Conservation (phyloP, 1,140 invertebrate genomes). For the Drosophila mayri region DNA sequence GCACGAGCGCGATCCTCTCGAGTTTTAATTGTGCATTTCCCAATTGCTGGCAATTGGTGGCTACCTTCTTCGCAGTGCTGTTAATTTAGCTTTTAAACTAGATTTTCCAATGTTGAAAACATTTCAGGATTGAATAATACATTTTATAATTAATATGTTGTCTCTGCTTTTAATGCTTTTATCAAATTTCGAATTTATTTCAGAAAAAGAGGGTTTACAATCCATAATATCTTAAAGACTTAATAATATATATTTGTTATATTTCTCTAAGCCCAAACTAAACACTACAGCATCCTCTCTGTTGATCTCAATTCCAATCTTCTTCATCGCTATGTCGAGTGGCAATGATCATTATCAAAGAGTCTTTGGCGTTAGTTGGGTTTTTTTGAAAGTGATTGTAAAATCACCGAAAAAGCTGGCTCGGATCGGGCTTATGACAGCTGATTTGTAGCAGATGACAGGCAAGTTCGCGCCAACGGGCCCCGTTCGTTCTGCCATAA, state of each 20-base stretch:
- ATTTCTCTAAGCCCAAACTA: background rate
- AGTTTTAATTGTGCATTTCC: constrained; percentile 70
- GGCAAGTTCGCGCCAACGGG: constrained; percentile 75
- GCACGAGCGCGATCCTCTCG: constrained; percentile 23
- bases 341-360: constrained; percentile 73
- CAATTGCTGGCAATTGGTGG: constrained; percentile 47
- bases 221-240: background rate
- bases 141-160: background rate
- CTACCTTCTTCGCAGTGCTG: constrained; percentile 31
- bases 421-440: constrained; percentile 70
- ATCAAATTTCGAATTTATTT: no score
- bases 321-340: constrained; percentile 19
- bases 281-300: constrained; percentile 25
- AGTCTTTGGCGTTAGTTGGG: constrained; percentile 40
- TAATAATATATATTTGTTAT: background rate
- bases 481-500: constrained; percentile 69
- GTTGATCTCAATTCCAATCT: constrained; percentile 22
- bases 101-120: background rate
- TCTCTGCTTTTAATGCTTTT: background rate
- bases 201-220: background rate
- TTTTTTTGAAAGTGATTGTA: constrained; percentile 80
- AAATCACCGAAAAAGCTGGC: constrained; percentile 51
- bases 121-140: background rate
- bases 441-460: constrained; percentile 83
- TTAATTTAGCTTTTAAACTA: constrained; percentile 1